Base-by-base conservation (phyloP, 2,888 invertebrate species). In the Lasius platythorax region DNA sequence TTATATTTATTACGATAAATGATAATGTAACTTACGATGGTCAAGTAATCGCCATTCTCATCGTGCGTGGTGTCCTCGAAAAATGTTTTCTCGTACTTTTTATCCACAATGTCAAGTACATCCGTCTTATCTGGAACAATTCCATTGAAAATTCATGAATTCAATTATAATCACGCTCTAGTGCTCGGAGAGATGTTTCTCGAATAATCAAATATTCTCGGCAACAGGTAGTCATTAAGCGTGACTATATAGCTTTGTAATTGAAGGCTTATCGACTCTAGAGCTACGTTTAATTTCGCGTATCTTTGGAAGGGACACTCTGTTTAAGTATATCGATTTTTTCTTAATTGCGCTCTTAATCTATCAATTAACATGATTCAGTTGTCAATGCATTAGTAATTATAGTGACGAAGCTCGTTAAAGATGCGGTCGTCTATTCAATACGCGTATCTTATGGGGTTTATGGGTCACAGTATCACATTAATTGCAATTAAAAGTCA, bases 31-130 rank as follows among this genome's bases (percentile, higher is more conserved):
- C 93, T 92, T 84, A 93, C 93, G 3, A 91, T 88, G 46, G 85
- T 87, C 66, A 89, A 85, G 64, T 85, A 90, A 61, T 93, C 92
- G 75, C 85, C 87, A 58, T 90, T 91, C n/a, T 93, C 92, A 61
- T 91, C 91, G n/a, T 86, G 84, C 79, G 87, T 85, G 40, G 84
- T 85, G 58, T 86, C 88, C 28, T 91, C 87, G 50, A 89, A 87
- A 43, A 83, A 33, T 33, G 87, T 81, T 78, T 91, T 93, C 70
- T 90, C 90, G n/a, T 87, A 87, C 81, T 78, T 75, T 8, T 83
- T 89, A 15, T 86, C 88, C 87, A 89, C 90, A 68, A 87, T 83
- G 9, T 85, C 87, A 40, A 85, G 68, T n/a, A 46, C 82, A 28
- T 87, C 89, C 30, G 79, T n/a, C 61, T 87, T 86, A 23, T 75